A percentile compares a stretch with the other conserved stretches of the same genome.
phyloP scores from a whole-genome alignment of 2,797 vertebrate genomes.

The Myotis myotis region DNA sequence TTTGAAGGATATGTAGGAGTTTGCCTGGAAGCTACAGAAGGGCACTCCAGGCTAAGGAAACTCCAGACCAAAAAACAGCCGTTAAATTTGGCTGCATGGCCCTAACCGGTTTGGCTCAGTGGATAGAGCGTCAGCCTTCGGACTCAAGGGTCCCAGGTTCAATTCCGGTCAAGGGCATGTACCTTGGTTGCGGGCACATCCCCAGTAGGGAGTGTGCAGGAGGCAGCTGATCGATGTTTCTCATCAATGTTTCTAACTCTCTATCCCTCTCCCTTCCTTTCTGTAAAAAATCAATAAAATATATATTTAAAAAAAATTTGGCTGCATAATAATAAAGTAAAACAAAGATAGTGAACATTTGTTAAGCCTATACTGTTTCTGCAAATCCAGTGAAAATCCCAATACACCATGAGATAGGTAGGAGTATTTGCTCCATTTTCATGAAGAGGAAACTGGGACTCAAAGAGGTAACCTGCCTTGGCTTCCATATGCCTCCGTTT shows the following conservation, averaged over 20 bases:
- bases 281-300: too few species aligned
- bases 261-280: too few species aligned
- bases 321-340: background rate
- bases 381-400: background rate
- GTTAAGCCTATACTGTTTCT: background rate
- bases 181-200: too few species aligned
- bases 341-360: background rate
- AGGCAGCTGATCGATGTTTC: too few species aligned
- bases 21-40: background rate
- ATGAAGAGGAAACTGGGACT: background rate
- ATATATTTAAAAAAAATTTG: too few species aligned
- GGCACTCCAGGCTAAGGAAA: background rate
- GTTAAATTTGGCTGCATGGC: constrained; percentile 1
- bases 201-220: too few species aligned
- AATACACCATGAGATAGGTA: background rate
- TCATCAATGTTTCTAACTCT: too few species aligned
- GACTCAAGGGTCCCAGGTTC: too few species aligned
- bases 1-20: constrained; percentile 22
- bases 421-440: background rate
- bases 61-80: background rate
- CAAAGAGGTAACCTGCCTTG: background rate
- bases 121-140: too few species aligned
- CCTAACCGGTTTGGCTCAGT: too few species aligned
- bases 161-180: too few species aligned
- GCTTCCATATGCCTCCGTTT: background rate